These are phyloP conservation scores for Melanotaenia parkinsoni DNA, from an alignment of 2,797 vertebrate species.

Conservation along the genomic window DNA sequence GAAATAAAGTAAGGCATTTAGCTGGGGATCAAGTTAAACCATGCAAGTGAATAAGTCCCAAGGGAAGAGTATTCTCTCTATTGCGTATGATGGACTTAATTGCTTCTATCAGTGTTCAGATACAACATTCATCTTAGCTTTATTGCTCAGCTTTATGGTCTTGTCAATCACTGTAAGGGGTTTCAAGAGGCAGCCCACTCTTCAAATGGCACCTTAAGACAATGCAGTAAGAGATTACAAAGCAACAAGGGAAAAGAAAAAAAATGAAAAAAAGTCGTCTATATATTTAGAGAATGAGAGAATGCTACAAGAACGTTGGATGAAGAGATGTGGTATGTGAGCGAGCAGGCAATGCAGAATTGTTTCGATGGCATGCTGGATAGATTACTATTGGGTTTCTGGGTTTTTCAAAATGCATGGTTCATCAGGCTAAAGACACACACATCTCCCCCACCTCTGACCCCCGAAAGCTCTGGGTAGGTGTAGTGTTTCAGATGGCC, in stretches of 20 bases:
- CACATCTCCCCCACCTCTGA: slow-evolving; percentile 71
- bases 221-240: slow-evolving; percentile 62
- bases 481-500: slow-evolving; percentile 78
- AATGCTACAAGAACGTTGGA: slow-evolving; percentile 27
- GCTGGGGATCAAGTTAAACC: slow-evolving; percentile 74
- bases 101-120: slow-evolving; percentile 81
- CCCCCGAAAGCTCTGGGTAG: slow-evolving; percentile 68
- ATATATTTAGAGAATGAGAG: slow-evolving; percentile 50
- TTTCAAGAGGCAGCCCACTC: slow-evolving; percentile 64
- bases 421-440: slow-evolving; percentile 59
- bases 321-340: slow-evolving; percentile 45
- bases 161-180: slow-evolving; percentile 70
- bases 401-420: slow-evolving; percentile 61
- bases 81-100: slow-evolving; percentile 80
- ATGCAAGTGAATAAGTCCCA: slow-evolving; percentile 74
- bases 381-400: slow-evolving; percentile 62
- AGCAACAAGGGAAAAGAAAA: slow-evolving; percentile 12
- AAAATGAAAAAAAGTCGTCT: slow-evolving; percentile 18
- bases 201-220: slow-evolving; percentile 64
- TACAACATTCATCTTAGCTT: slow-evolving; percentile 79
- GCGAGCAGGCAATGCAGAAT: slow-evolving; percentile 30
- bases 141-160: slow-evolving; percentile 73
- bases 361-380: slow-evolving; percentile 52
- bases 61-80: slow-evolving; percentile 63
- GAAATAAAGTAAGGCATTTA: slow-evolving; percentile 78